Base-by-base conservation (phyloP, 2,113 vertebrate species). In the Lathamus discolor region DNA sequence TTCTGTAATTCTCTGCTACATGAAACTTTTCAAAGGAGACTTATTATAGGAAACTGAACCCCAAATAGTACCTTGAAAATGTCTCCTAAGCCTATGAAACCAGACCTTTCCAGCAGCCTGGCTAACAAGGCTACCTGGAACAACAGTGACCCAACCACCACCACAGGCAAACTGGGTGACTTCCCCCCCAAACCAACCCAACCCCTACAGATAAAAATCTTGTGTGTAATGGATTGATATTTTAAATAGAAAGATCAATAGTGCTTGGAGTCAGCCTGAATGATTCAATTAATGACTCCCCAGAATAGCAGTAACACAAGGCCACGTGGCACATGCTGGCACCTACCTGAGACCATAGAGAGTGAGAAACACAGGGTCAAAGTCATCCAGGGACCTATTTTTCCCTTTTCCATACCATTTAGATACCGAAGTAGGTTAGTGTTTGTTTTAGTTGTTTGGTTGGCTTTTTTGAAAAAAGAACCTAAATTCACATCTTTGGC, bases 171-270 rank as follows among this genome's bases (percentile, higher is more conserved):
- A 16, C 9, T 0, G 1, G 41, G 10, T 17, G 51, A 93, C 31
- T 25, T 61, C n/a, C 41, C 18, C 29, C 51, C 43, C 1, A 2
- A 59, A 54, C 22, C 35, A 62, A 80, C 15, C 13, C 6, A 66
- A 6, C 1, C 8, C n/a, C n/a, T 13, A 9, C n/a, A 61, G 52
- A 52, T 12, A 46, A 63, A 83, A 52, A 7, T 41, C 25, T 15
- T 24, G 17, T 11, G 33, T 25, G 44, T 4, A 59, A 88, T 31
- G 25, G 72, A 76, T 24, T 74, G 35, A 37, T 8, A 9, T 18
- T 70, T 74, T 48, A 93, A 92, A 85, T 24, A 84, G 55, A 24
- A 31, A 74, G 28, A 93, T 83, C 83, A 77, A 74, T 62, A 95
- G 41, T n/a, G 64, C 59, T 80, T 86, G 64, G 18, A 82, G 66